A percentile compares a stretch with the other conserved stretches of the same genome.
Conservation (phyloP, 35 echinoderm and acorn worm species). For the Lytechinus variegatus region DNA sequence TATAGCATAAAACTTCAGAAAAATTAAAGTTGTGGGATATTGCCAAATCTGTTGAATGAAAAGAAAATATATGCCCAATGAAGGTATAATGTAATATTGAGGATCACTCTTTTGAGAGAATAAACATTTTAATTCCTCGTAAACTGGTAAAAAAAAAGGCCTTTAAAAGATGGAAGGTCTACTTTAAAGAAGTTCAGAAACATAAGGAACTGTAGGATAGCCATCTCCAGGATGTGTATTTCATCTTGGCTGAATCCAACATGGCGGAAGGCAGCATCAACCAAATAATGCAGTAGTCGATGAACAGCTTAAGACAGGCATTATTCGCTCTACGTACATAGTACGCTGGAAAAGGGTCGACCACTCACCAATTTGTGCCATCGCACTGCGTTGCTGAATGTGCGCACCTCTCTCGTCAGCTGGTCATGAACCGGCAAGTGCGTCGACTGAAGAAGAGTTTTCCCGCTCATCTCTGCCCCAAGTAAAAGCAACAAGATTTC, state of each 20-base stretch:
- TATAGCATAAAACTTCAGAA: too few species aligned
- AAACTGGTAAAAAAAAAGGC: too few species aligned
- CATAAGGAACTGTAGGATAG: background rate
- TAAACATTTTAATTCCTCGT: too few species aligned
- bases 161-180: too few species aligned
- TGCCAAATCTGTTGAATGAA: too few species aligned
- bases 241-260: slow-evolving; percentile 16
- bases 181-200: background rate
- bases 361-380: slow-evolving; percentile 73
- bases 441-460: slow-evolving; percentile 59
- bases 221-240: background rate
- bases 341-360: background rate
- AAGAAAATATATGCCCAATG: too few species aligned
- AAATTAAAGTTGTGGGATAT: too few species aligned
- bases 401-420: slow-evolving; percentile 60
- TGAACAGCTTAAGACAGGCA: background rate
- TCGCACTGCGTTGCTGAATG: slow-evolving; percentile 72
- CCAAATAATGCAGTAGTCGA: background rate
- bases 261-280: slow-evolving; percentile 38
- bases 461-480: slow-evolving; percentile 32
- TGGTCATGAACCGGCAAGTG: slow-evolving; percentile 67
- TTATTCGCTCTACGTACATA: background rate
- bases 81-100: too few species aligned
- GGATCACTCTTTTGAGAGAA: too few species aligned
- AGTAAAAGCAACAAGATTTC: slow-evolving; percentile 4